Base-by-base conservation (phyloP, 2,113 vertebrate genomes). In the Willisornis vidua region DNA sequence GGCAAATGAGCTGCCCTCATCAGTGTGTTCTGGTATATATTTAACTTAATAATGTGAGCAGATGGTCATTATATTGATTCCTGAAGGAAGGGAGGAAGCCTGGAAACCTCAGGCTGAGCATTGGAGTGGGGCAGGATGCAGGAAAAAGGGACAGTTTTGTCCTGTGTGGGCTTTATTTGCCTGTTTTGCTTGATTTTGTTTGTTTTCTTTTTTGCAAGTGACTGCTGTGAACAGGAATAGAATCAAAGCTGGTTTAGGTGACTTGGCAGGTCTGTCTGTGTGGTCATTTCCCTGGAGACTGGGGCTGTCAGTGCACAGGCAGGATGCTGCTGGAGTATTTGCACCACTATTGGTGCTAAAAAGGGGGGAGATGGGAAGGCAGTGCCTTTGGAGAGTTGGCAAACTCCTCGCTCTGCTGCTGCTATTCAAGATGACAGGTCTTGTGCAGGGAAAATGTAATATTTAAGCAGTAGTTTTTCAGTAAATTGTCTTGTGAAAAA, bases 21-120 rank as follows among this genome's bases (percentile, higher is more conserved):
- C 85, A 55, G 35, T 28, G 61, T 84, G 90, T 82, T 67, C 86
- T 93, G 91, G 54, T 90, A 57, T 77, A 59, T 90, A 88, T 97
- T 96, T 95, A 91, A 93, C 66, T 93, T 80, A 61, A 83, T 90
- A 87, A 94, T n/a, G 65, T 23, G 65, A 96, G 86, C 95, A 95
- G 95, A 97, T 96, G 95, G 93, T 86, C 90, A n/a, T 86, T 88
- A 20, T 9, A 73, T 86, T 92, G 86, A 87, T 85, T 95, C 81
- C 79, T 65, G 77, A 86, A 73, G 78, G 72, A 84, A 82, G 51
- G 61, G 78, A 90, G 62, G 76, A 43, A 87, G 75, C 77, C 79
- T 91, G 75, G 81, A 72, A 87, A 18, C 1, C 0, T 39, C 65
- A 67, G 67, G 67, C 85, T 73, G 76, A 71, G 81, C 70, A 15